Percentiles rank a stretch among this genome's conserved stretches.
Conservation (phyloP, 2,113 vertebrate genomes). For the Sorex araneus region DNA sequence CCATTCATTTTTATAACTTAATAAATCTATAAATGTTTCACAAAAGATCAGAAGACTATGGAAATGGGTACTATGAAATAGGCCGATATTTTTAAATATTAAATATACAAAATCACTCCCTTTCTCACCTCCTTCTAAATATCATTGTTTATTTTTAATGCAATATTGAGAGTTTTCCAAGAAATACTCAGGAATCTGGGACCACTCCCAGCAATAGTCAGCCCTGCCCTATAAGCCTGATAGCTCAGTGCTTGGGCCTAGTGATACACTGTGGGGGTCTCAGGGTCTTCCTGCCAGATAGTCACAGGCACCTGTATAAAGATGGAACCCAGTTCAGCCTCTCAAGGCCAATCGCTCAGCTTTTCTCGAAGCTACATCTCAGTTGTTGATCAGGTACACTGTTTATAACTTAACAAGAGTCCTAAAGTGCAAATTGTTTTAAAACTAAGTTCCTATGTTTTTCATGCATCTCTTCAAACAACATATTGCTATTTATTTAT, state of each 20-base stretch:
- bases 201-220: too few relatives aligned
- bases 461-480: background rate
- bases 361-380: background rate
- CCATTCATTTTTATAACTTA: background rate
- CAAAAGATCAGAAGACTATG: background rate
- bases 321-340: background rate
- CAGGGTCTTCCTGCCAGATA: too few relatives aligned
- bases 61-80: background rate
- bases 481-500: too few relatives aligned
- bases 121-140: background rate
- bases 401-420: background rate
- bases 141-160: background rate
- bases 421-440: background rate
- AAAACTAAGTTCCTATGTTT: conserved; percentile 16
- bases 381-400: background rate
- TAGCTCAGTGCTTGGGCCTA: too few relatives aligned
- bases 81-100: background rate
- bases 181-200: too few relatives aligned
- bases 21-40: background rate
- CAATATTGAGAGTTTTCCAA: too few relatives aligned
- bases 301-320: background rate
- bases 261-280: too few relatives aligned
- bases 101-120: background rate
- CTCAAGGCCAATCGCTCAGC: background rate
- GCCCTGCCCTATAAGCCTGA: too few relatives aligned